A percentile compares a stretch with the other conserved stretches of the same genome.
These are phyloP conservation scores for Lepas anatifera DNA, from an alignment of 2,888 invertebrate genomes.

Conservation along the genomic window DNA sequence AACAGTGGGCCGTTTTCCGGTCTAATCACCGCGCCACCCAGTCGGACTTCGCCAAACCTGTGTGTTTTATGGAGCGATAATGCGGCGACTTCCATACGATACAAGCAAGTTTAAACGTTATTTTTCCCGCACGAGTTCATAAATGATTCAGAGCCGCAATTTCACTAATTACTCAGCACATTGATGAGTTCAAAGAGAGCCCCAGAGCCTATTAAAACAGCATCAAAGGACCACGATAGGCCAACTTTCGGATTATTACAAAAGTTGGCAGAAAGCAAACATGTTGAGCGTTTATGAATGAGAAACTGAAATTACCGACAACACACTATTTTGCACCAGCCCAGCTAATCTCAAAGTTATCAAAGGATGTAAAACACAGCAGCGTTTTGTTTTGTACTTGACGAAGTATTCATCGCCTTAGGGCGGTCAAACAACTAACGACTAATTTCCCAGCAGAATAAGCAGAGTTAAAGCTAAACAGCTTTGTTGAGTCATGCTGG, in stretches of 20 bases:
- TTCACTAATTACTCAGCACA: background rate
- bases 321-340: background rate
- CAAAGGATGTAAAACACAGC: background rate
- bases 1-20: too few species aligned
- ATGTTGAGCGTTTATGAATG: background rate
- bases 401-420: too few species aligned
- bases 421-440: too few species aligned
- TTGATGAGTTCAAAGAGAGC: constrained; percentile 6
- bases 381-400: too few species aligned
- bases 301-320: background rate
- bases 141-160: background rate
- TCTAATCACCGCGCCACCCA: too few species aligned
- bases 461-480: too few species aligned
- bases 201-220: constrained; percentile 3
- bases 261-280: constrained; percentile 2
- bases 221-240: background rate
- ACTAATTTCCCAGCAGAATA: too few species aligned
- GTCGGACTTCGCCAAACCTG: too few species aligned
- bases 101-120: too few species aligned
- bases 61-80: too few species aligned
- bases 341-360: background rate
- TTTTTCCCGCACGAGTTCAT: background rate
- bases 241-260: background rate
- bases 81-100: too few species aligned
- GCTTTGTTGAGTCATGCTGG: too few species aligned